Base-by-base conservation (phyloP, 2,113 vertebrate species). In the Eclectus roratus region DNA sequence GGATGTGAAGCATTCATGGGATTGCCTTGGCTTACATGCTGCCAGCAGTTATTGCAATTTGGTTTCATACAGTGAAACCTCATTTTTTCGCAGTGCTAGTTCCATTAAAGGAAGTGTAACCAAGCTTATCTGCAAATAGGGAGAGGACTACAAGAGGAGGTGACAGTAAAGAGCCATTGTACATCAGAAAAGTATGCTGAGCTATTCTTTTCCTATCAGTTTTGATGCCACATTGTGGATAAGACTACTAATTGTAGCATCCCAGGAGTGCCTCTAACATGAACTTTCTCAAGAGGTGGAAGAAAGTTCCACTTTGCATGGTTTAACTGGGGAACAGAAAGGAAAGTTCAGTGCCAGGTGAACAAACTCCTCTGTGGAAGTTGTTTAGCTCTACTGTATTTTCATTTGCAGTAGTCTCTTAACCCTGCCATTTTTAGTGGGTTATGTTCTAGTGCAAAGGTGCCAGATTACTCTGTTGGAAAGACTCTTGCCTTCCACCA, bases 21-120 rank as follows among this genome's bases (percentile, higher is more conserved):
- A 69, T 86, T 88, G 47, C 50, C 37, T 71, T 73, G 52, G 33
- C 2, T 94, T 79, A 12, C 19, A 15, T 46, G 37, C 60, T 76
- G 55, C 63, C 71, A 94, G 44, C 47, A 82, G 58, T 87, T 90
- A 64, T 10, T 92, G 46, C 41, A n/a, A 33, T 52, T 74, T 85
- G 64, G 28, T 86, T 96, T 92, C 41, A 18, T 50, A 55, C 1
- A 10, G 70, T 63, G 76, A 70, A 91, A 76, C 76, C 43, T 85
- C 77, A 11, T 77, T 89, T 93, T 93, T 76, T 92, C 55, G 35
- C 80, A 81, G 47, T 15, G 52, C 73, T 85, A 47, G 31, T 72
- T 94, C 89, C 61, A 49, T 76, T 94, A 80, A 89, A 92, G 55
- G 25, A 63, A 68, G n/a, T 60, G 33, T 89, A 92, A 94, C 80